Base-by-base conservation (phyloP, 1,140 invertebrate species). In the Diprion similis region DNA sequence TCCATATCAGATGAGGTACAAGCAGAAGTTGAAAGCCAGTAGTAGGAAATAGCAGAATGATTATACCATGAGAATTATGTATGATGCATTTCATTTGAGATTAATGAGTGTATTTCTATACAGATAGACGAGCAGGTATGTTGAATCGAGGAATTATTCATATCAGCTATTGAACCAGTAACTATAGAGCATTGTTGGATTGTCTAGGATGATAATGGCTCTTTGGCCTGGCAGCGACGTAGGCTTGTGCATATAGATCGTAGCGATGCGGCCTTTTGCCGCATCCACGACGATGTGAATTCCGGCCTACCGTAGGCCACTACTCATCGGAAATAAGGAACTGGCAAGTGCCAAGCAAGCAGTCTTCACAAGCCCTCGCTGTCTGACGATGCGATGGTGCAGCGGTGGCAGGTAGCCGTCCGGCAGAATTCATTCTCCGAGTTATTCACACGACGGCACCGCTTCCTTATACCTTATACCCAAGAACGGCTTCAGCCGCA, bases 271-370 rank as follows among this genome's bases (percentile, higher is more conserved):
- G 24, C 11, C 51, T 4, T 59, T 59, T 59, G 51, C n/a, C n/a
- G n/a, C 51, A 59, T 59, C 51, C 51, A 59, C 51, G n/a, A 59
- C 51, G n/a, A 59, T 59, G 51, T 17, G 51, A 37, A 59, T 59
- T 59, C 51, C 51, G 51, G 51, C 24, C 24, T 37, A 37, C 24
- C 0, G 24, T 37, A 59, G 11, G 51, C 51, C 51, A 59, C 51
- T 59, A 15, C 51, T 59, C 51, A 15, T 17, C n/a, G 51, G 51
- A 17, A 59, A 59, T 15, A 15, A 17, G 51, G 51, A 59, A 59
- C 51, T 59, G 51, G 51, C 11, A 59, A 59, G 51, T 59, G 11
- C n/a, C 24, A 37, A 37, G 24, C 24, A 37, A 1, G 24, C 24
- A 37, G 24, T 6, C 24, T 37, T 37, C 24, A 37, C 24, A 37